Conservation (phyloP, 2,797 vertebrate genomes). For the Chelonia mydas region DNA sequence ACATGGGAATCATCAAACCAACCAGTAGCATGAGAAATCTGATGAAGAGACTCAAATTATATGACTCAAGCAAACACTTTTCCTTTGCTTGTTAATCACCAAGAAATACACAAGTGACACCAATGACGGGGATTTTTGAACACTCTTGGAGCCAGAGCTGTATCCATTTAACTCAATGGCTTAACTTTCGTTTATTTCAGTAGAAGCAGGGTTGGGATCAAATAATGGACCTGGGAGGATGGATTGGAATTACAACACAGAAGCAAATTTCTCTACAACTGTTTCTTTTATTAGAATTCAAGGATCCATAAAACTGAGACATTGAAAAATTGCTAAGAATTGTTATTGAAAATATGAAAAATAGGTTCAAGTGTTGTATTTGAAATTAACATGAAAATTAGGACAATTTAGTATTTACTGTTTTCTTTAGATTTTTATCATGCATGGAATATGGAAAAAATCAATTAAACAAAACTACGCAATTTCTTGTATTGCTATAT, state of each 20-base stretch:
- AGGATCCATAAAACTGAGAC: neutral
- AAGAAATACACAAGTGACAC: neutral
- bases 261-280: neutral
- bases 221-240: neutral
- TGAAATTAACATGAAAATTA: neutral
- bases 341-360: neutral
- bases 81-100: neutral
- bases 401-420: neutral
- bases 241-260: fast-evolving
- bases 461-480: neutral
- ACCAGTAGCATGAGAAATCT: neutral
- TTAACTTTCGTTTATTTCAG: neutral
- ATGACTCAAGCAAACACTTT: fast-evolving
- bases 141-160: neutral
- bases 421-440: neutral
- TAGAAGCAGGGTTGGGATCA: neutral
- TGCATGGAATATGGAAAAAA: neutral
- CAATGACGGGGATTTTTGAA: neutral
- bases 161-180: neutral
- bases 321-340: neutral
- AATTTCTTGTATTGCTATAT: neutral
- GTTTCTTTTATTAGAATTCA: neutral
- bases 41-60: neutral
- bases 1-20: neutral
- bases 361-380: neutral